Base-by-base conservation (phyloP, 2,888 invertebrate genomes). In the Tipula confusa region DNA sequence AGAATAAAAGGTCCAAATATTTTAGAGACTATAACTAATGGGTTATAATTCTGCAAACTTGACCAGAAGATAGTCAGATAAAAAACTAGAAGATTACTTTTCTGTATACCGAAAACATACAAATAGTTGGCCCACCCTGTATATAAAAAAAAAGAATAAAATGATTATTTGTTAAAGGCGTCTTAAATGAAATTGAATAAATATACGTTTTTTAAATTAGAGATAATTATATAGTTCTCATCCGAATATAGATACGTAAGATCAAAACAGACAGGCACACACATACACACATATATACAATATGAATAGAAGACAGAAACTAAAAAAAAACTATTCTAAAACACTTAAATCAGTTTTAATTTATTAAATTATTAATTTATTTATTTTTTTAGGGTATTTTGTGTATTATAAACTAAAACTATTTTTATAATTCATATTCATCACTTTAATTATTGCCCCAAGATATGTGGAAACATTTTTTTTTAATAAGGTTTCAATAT, bases 111-210 rank as follows among this genome's bases (percentile, higher is more conserved):
- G n/a, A n/a, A n/a, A n/a, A n/a, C n/a, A n/a, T n/a, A n/a, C n/a
- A n/a, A n/a, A n/a, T n/a, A n/a, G n/a, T n/a, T n/a, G n/a, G n/a
- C n/a, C n/a, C 31, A 31, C 31, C 3, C n/a, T 43, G 24, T 13
- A 43, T 36, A 11, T 36, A 43, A 3, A 15, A 43, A 24, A 64
- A 18, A 64, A 64, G 64, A 64, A 18, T 24, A 80, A 80, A 80
- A 80, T 29, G 31, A 29, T 80, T 80, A 31, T 80, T 80, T 80
- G 80, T 80, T 29, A 80, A 80, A 80, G 80, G 80, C 80, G 80
- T 80, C 80, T 80, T 80, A 80, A 80, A 80, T 4, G 31, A 80
- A 80, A 80, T 80, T 80, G 80, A 80, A 80, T 80, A 80, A 80
- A 80, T 80, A 80, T 80, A 80, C 80, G 29, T 80, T 80, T 80